phyloP scores from a whole-genome alignment of 2,888 invertebrate species.

The Diaphora mendica region DNA sequence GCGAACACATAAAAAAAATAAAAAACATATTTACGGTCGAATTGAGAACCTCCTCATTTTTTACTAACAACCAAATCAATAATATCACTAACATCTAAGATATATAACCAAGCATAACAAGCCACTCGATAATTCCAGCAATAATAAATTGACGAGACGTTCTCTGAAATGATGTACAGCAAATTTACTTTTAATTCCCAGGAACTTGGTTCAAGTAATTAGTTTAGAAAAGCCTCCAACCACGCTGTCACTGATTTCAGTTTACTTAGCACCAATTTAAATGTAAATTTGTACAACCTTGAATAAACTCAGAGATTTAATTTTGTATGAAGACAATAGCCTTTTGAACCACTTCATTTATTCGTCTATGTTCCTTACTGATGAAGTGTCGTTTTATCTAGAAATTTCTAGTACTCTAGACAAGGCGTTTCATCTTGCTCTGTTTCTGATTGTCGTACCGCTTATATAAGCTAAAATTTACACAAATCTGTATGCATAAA shows the following conservation, averaged over 20 bases:
- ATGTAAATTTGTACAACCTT: constrained; percentile 23
- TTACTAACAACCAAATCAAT: neutral
- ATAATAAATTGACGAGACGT: constrained; percentile 8
- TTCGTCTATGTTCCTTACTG: neutral
- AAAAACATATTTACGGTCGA: too few relatives aligned
- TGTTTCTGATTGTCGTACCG: neutral
- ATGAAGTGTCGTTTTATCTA: neutral
- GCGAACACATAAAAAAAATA: too few relatives aligned
- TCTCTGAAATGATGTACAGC: constrained; percentile 11
- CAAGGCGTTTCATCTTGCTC: neutral
- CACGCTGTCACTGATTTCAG: constrained; percentile 16
- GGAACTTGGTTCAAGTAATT: constrained; percentile 10
- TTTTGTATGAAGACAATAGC: constrained; percentile 17
- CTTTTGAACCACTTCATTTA: neutral
- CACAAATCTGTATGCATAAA: too few relatives aligned
- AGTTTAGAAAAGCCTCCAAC: constrained; percentile 12
- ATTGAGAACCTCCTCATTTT: too few relatives aligned
- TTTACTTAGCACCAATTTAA: constrained; percentile 24
- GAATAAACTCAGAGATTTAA: constrained; percentile 13
- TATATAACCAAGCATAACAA: neutral
- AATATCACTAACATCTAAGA: neutral
- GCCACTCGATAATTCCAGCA: neutral
- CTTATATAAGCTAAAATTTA: neutral
- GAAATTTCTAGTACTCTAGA: neutral
- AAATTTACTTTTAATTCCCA: constrained; percentile 21